Evolutionary conservation across 2,797 vertebrate genomes (phyloP), one percentile per base, ranked within the genome.

Genomic region (Diglossa cyanea): DNA sequence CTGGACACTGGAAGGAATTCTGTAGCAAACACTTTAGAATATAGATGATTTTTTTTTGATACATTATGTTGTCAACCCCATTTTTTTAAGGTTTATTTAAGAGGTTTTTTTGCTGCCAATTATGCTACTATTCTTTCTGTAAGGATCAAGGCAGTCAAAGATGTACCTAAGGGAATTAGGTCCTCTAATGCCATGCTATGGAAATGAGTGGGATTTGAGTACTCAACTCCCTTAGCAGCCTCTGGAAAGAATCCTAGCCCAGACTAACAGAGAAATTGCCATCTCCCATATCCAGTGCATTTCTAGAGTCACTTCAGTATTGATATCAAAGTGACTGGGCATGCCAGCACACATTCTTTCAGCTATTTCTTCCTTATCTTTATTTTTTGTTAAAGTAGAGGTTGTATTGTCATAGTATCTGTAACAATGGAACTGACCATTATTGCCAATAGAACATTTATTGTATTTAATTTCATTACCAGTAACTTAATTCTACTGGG

Each of bases 291-390:
- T 78, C 30, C 50, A 81, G 7, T 54, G n/a, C 28, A 66, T 72
- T 90, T 78, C 39, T 89, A 60, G 44, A 91, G 84, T 96, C 58
- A 76, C 73, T 89, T 90, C 11, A 9, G 30, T 88, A 66, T 26
- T 6, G 9, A 6, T 91, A 33, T 50, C 20, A 55, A 53, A 94
- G 57, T 79, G 71, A 76, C 66, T 90, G 72, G 82, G 57, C 63
- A 42, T 95, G 93, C 80, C 60, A 86, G 67, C 74, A 62, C 9
- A 87, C 63, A 88, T 67, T 97, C 72, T 81, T 88, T 47, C 37
- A 86, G 51, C 92, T 93, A 37, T 51, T 65, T 91, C 18, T 28
- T 94, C 31, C 35, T 84, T 89, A 51, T 62, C 21, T 93, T 80
- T 81, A 2, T 57, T 86, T 78, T 85, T 18, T 31, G 16, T 74